These are phyloP conservation scores for Tragelaphus scriptus DNA, from an alignment of 2,113 vertebrate species.

Conservation along the genomic window DNA sequence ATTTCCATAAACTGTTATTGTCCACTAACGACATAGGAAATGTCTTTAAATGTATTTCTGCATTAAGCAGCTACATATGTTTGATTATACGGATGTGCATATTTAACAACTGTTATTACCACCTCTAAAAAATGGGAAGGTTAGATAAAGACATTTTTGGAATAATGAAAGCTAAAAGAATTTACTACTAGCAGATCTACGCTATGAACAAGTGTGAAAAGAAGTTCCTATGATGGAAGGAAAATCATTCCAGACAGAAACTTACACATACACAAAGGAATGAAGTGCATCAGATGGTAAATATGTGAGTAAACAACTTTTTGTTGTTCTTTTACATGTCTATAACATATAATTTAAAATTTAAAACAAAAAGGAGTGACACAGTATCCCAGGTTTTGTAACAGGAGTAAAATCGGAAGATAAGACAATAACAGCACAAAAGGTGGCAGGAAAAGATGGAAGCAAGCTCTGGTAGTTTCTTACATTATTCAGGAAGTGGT, in stretches of 20 bases:
- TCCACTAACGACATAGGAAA: not conserved
- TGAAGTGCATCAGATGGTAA: not conserved
- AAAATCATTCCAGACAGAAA: conserved; percentile 11
- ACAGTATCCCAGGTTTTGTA: not conserved
- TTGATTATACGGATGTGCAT: not conserved
- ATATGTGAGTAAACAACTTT: not conserved
- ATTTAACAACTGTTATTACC: not conserved
- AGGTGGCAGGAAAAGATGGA: not conserved
- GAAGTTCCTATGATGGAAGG: not conserved
- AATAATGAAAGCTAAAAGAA: not conserved
- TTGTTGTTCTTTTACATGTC: not conserved
- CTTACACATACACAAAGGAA: not conserved
- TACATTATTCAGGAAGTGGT: not conserved
- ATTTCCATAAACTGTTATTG: not conserved
- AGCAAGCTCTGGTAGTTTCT: not conserved
- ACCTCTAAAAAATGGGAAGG: not conserved
- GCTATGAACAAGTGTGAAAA: not conserved
- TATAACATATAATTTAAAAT: not conserved
- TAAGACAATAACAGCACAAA: not conserved
- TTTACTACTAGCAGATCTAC: not conserved
- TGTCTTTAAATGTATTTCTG: not conserved
- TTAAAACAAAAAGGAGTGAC: not conserved
- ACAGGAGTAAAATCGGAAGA: not conserved
- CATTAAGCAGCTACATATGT: not conserved
- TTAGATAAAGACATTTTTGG: not conserved